A percentile compares a stretch with the other conserved stretches of the same genome.
Evolutionary conservation across 2,888 invertebrate genomes (phyloP).

Genomic region (Stenoptilia bipunctidactyla): DNA sequence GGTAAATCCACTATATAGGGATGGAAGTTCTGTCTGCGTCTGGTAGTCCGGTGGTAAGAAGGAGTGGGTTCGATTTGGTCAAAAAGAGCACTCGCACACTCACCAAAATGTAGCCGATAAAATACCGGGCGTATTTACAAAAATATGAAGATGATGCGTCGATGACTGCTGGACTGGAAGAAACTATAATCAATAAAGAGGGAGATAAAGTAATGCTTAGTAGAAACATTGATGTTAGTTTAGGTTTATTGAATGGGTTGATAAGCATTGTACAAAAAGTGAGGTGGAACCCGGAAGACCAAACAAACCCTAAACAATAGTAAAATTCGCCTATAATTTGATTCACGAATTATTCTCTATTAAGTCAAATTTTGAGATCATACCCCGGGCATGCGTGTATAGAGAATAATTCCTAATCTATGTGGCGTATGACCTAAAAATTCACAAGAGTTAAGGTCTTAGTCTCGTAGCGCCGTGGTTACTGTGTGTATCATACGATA

Average conservation of each 20-base stretch:
- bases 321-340: slow-evolving; percentile 9
- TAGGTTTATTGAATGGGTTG: slow-evolving; percentile 11
- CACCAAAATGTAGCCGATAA: no score
- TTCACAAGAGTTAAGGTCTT: slow-evolving; percentile 6
- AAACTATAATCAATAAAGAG: slow-evolving; percentile 13
- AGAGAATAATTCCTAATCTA: slow-evolving; percentile 17
- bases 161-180: slow-evolving; percentile 14
- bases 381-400: slow-evolving; percentile 14
- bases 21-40: no score
- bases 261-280: slow-evolving; percentile 11
- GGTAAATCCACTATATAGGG: no score
- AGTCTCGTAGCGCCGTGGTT: no score
- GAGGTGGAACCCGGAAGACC: no score
- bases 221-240: slow-evolving; percentile 9
- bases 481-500: no score
- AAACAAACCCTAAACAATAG: slow-evolving; percentile 9
- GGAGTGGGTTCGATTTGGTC: no score
- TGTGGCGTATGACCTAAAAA: slow-evolving; percentile 15
- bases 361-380: slow-evolving; percentile 17
- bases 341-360: slow-evolving; percentile 7
- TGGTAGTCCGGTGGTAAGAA: no score
- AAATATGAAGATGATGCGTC: slow-evolving; percentile 15
- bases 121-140: no score
- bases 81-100: no score
- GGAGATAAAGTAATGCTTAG: slow-evolving; percentile 14